Percentiles rank a stretch among this genome's conserved stretches.
Evolutionary conservation across 2,797 vertebrate genomes (phyloP).

Genomic region (Neopelma chrysocephalum): DNA sequence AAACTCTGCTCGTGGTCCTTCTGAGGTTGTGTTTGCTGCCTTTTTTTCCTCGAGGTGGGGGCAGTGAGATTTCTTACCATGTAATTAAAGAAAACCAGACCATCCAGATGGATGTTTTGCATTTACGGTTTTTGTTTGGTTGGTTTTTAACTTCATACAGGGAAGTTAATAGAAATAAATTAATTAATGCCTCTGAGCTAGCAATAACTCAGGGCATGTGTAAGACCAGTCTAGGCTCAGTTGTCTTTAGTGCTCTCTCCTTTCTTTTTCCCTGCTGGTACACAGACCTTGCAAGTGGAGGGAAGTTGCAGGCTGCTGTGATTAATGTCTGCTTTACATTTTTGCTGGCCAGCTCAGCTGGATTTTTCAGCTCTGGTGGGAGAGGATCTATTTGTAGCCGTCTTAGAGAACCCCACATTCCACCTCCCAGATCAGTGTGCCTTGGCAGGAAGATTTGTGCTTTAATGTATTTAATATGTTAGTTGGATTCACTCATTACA

Average conservation of each 20-base stretch:
- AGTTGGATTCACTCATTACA: neutral
- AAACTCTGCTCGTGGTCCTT: neutral
- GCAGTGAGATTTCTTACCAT: neutral
- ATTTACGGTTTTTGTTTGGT: neutral
- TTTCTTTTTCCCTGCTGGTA: neutral
- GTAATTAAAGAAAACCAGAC: neutral
- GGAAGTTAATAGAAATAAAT: neutral
- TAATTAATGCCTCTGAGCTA: neutral
- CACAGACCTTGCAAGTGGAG: neutral
- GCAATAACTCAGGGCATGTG: neutral
- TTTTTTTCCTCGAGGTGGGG: accelerated
- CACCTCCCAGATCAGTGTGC: neutral
- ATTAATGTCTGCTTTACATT: conserved; percentile 15
- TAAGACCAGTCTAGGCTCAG: neutral
- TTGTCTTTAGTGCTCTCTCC: neutral
- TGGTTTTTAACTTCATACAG: neutral
- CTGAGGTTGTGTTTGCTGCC: neutral
- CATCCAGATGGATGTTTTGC: neutral
- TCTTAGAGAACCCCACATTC: neutral
- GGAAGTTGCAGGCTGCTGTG: neutral
- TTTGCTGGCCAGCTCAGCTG: neutral
- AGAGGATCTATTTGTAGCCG: conserved; percentile 17
- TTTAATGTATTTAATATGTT: conserved; percentile 27
- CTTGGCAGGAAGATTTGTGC: neutral
- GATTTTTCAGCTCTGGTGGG: neutral